phyloP scores from a whole-genome alignment of 64 coral and sea anemone species.

The Montipora sp. region DNA sequence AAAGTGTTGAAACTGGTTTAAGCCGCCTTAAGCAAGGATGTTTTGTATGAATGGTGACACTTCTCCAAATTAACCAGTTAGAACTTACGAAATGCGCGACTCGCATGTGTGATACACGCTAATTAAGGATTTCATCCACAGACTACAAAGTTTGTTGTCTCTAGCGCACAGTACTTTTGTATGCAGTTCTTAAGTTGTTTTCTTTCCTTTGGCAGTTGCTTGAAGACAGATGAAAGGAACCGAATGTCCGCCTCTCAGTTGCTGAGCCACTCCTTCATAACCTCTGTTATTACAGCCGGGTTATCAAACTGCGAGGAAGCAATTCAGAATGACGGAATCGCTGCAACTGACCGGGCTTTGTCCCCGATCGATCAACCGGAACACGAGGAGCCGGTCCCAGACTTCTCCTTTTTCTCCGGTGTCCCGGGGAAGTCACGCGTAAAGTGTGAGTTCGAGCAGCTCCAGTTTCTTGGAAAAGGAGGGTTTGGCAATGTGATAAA shows the following conservation, averaged over 20 bases:
- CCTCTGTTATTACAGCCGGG: not conserved
- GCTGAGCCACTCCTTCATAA: conserved; percentile 81
- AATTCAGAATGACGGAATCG: not conserved
- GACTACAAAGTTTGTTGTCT: not conserved
- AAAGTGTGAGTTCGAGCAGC: conserved; percentile 88
- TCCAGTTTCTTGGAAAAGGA: conserved; percentile 96
- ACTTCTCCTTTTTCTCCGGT: conserved; percentile 88
- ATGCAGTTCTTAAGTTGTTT: not conserved
- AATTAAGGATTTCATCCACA: no score
- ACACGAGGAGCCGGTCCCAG: conserved; percentile 66
- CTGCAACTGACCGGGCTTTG: not conserved
- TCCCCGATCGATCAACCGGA: conserved; percentile 43
- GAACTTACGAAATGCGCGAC: no score
- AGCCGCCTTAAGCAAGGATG: no score
- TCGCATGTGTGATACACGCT: no score
- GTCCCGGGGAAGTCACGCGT: conserved; percentile 87
- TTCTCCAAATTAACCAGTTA: no score
- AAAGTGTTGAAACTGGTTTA: no score
- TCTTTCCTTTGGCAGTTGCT: conserved; percentile 59
- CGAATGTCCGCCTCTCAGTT: conserved; percentile 80
- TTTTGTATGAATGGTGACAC: no score
- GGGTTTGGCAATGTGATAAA: conserved; percentile 98
- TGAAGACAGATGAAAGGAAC: conserved; percentile 70
- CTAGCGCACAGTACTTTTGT: not conserved
- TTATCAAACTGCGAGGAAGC: conserved; percentile 11